Base-by-base conservation (phyloP, 2,797 vertebrate genomes). In the Coregonus ussuriensis region DNA sequence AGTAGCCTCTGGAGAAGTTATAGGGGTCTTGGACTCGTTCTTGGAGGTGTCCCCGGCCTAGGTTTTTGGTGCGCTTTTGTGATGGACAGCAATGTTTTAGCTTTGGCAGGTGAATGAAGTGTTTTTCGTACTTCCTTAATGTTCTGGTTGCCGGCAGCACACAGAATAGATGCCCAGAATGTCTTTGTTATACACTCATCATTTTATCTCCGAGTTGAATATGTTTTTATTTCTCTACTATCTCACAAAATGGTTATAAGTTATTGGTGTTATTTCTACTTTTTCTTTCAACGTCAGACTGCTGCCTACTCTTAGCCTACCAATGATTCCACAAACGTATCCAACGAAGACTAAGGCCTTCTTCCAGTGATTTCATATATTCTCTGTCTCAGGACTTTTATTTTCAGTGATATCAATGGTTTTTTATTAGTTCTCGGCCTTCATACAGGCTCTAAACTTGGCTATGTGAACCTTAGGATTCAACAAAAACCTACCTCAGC, bases 401-500 rank as follows among this genome's bases (percentile, higher is more conserved):
- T 47, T 92, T 95, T 78, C 84, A 88, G 83, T 87, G 84, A 88
- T 93, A 91, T 95, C 89, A 90, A 90, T 79, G 77, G 71, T 77
- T 87, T 89, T 90, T 86, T 89, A 11, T 47, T 83, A 89, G 89
- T 91, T 91, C 77, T 92, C 59, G 65, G 90, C 92, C 92, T 92
- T 89, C 87, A 85, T 89, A 79, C 91, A 88, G 87, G 83, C 82
- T 79, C 80, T 89, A 86, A 87, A 87, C 87, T 89, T 83, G 91
- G 82, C 88, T 91, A 87, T 82, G 86, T 88, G 91, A 94, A 93
- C 92, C 89, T 94, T 77, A 89, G 90, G 88, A 93, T 89, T 93
- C 91, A 93, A 94, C 88, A 89, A 91, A 95, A 96, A 96, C 95
- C 98, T 99, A 99, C 98, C 98, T 99, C 98, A 98, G 94, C 97